Evolutionary conservation across 2,113 vertebrate genomes (phyloP), one percentile per base, ranked within the genome.

Genomic region (Colinus virginianus): DNA sequence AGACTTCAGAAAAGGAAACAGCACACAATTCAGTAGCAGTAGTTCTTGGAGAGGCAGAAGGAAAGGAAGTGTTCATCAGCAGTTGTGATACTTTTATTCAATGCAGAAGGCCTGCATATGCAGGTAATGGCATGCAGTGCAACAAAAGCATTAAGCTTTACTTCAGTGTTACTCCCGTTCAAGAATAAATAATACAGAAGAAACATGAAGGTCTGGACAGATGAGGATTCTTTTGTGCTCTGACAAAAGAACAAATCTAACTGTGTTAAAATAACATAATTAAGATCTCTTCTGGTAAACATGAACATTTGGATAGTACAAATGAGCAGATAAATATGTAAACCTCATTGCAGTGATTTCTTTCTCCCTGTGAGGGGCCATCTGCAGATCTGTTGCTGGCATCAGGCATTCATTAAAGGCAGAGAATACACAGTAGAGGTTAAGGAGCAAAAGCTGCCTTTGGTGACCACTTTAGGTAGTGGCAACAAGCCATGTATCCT

Each of bases 261-360:
- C 82, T 85, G 14, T 6, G 6, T 59, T 93, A 74, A 94, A 93
- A 72, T 64, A 9, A 82, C 72, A 72, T 45, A 67, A 59, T 63
- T 69, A 18, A 90, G 72, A 68, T 56, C 36, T 76, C 26, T 67
- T 92, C 76, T 30, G n/a, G 90, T 69, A 93, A 94, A 94, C 81
- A 76, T 6, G 69, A 92, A 84, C 34, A 79, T 82, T 72, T 66
- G 4, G 78, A 87, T 84, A 78, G 36, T 36, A 63, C 20, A 76
- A 11, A 76, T 87, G 38, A 78, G 66, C 36, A 59, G 76, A 78
- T 93, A 84, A 94, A 91, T 95, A 49, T 8, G 58, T 92, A 90
- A 76, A 72, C 63, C 23, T 93, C 90, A 62, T 43, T 86, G 81
- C 62, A 95, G 32, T 28, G 38, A 84, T 63, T 70, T 91, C 42